A percentile compares a stretch with the other conserved stretches of the same genome.
phyloP scores from a whole-genome alignment of 2,888 invertebrate genomes.

The Acholoe squamosa region DNA sequence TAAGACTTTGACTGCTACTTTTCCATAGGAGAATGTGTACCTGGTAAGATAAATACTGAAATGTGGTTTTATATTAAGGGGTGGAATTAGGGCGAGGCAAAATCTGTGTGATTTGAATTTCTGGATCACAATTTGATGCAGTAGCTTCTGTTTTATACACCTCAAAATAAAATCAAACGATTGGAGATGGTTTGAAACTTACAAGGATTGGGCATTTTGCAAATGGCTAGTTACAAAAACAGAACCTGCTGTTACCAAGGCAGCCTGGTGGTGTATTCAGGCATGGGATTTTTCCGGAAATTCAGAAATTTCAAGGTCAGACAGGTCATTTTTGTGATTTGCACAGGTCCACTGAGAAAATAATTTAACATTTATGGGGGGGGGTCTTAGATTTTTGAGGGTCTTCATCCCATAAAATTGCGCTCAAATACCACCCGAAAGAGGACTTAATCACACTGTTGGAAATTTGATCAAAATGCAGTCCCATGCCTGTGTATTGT shows the following conservation, averaged over 20 bases:
- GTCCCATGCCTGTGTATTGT: no score
- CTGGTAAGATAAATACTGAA: conserved; percentile 38
- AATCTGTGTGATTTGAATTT: background rate
- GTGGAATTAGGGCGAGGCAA: background rate
- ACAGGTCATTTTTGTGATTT: no score
- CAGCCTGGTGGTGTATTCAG: background rate
- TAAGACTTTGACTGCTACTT: background rate
- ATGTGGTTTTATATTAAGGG: background rate
- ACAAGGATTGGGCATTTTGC: no score
- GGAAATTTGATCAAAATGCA: no score
- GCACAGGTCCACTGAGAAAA: no score
- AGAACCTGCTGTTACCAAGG: background rate
- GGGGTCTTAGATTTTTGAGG: no score
- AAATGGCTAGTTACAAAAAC: background rate
- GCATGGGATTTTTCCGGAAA: no score
- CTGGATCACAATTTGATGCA: background rate
- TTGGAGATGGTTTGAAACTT: background rate
- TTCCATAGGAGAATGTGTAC: conserved; percentile 39
- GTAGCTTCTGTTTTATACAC: background rate
- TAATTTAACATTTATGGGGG: no score
- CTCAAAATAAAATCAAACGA: background rate
- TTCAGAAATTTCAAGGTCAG: no score
- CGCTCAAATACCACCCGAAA: no score
- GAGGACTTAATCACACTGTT: no score
- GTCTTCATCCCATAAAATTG: no score